phyloP scores from a whole-genome alignment of 1,140 invertebrate genomes.

The Hetaerina americana region DNA sequence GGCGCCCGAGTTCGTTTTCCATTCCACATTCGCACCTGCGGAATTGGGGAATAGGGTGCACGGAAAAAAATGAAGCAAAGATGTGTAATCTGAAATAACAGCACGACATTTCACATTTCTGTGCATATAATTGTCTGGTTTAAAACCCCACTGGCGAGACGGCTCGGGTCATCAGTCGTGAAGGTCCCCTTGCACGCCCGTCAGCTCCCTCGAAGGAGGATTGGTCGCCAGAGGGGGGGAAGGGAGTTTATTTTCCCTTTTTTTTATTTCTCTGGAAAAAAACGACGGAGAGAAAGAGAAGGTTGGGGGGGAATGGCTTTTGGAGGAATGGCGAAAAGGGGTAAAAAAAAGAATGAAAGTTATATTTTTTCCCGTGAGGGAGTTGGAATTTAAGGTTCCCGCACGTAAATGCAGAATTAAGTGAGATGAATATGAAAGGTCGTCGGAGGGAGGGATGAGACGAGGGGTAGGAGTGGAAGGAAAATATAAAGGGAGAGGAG shows the following conservation, averaged over 20 bases:
- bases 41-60: not conserved
- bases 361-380: not conserved
- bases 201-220: not conserved
- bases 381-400: not conserved
- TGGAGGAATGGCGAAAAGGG: too few species aligned
- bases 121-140: not conserved
- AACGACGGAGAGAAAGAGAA: too few species aligned
- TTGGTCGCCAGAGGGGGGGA: not conserved
- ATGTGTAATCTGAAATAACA: not conserved
- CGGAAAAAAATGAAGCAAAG: too few species aligned
- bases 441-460: not conserved
- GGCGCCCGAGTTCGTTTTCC: not conserved
- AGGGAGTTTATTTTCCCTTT: too few species aligned
- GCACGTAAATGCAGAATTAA: not conserved
- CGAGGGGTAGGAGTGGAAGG: not conserved
- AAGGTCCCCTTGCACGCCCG: not conserved
- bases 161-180: not conserved
- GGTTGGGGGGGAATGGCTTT: too few species aligned
- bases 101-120: not conserved
- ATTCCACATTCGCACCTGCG: not conserved
- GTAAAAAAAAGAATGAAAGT: too few species aligned
- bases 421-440: not conserved
- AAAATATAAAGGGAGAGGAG: not conserved
- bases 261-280: too few species aligned
- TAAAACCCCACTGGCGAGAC: not conserved